Evolutionary conservation across 2,113 vertebrate species (phyloP), one percentile per base, ranked within the genome.

Genomic region (Orthonyx spaldingii): DNA sequence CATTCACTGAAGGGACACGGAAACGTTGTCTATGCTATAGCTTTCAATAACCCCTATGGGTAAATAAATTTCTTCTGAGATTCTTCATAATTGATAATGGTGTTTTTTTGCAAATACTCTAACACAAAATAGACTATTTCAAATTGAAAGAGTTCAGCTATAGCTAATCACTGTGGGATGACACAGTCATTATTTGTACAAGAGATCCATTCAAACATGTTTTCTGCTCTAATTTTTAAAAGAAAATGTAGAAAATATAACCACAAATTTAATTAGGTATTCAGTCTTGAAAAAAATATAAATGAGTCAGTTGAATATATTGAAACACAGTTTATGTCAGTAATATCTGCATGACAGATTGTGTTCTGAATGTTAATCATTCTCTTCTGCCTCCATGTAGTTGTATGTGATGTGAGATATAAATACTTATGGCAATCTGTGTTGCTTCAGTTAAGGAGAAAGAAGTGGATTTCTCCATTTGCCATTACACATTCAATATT

Each of bases 41-140:
- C 99, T 19, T 99, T 99, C 98, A 99, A 99, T 98, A 99, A 99
- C 70, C 99, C 99, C 20, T 99, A 99, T 5, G 99, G 99, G 99
- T 99, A 93, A 97, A 46, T 44, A 55, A 14, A 60, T 46, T 69
- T 91, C 63, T 14, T 87, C 59, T 75, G 57, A 88, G 22, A 65
- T 53, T 37, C 20, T 12, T 74, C 30, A 10, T 47, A 70, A 52
- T 49, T 60, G 39, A 11, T 86, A 39, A 30, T 18, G 5, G 5
- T 32, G 26, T 57, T 90, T 39, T 55, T 72, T 81, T 94, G 37
- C 46, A 89, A 75, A 76, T 80, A 27, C 33, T 71, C 9, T 35
- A 56, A 53, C 8, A n/a, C 42, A 47, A 50, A 84, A 80, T 17
- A 63, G 33, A n/a, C 13, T 55, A 0, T 39, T 46, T 70, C 13